These are phyloP conservation scores for Boloria selene DNA, from an alignment of 2,888 invertebrate species.

Conservation along the genomic window DNA sequence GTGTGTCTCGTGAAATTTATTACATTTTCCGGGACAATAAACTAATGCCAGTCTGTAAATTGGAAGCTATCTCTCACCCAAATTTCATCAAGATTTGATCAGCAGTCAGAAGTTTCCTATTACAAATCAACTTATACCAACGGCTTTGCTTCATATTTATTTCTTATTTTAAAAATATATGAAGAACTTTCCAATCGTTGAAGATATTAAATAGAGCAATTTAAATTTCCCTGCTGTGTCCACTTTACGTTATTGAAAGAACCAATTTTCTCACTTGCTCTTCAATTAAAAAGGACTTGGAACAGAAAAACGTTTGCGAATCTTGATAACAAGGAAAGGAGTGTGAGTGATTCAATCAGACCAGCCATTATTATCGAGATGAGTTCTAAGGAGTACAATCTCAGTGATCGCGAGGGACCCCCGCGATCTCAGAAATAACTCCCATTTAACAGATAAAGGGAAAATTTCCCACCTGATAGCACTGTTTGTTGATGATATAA, in stretches of 20 bases:
- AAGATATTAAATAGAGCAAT: not conserved
- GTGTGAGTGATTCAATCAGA: conserved; percentile 66
- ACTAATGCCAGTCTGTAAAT: no score
- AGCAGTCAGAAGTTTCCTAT: no score
- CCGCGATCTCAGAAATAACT: conserved; percentile 52
- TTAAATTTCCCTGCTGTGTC: no score
- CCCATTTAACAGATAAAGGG: conserved; percentile 65
- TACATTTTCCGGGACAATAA: no score
- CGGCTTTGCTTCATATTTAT: no score
- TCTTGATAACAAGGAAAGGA: conserved; percentile 61
- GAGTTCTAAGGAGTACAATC: conserved; percentile 61
- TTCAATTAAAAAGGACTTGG: not conserved
- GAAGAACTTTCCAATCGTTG: no score
- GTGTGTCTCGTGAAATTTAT: no score
- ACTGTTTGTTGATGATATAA: conserved; percentile 2
- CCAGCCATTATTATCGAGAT: conserved; percentile 63
- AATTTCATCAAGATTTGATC: no score
- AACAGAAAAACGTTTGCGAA: conserved; percentile 31
- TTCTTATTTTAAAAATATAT: no score
- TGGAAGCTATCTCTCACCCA: no score
- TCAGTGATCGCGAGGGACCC: conserved; percentile 40
- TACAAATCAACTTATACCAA: no score
- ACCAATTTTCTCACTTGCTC: not conserved
- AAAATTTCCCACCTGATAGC: conserved; percentile 19
- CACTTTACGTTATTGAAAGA: no score